These are phyloP conservation scores for Dipodomys ordii DNA, from an alignment of 2,113 vertebrate genomes.

Conservation along the genomic window DNA sequence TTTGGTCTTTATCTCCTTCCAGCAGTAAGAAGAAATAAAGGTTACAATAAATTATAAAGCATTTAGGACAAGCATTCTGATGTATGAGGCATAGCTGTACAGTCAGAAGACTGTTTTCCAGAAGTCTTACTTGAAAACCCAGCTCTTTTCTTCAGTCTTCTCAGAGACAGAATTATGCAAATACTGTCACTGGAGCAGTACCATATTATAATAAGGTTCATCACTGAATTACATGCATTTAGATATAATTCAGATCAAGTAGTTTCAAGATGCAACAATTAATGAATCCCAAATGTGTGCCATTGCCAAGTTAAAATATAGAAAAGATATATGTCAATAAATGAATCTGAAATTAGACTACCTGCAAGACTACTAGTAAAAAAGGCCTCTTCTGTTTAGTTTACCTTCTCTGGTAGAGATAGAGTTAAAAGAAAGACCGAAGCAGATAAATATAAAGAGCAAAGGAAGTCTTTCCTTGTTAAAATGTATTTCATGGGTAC, in stretches of 20 bases:
- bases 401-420: constrained; percentile 16
- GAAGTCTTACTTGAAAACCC: constrained; percentile 60
- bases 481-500: constrained; percentile 37
- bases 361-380: background rate
- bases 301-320: background rate
- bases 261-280: constrained; percentile 42
- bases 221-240: constrained; percentile 40
- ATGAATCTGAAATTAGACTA: background rate
- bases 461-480: constrained; percentile 50
- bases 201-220: constrained; percentile 49
- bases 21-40: constrained; percentile 53
- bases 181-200: constrained; percentile 49
- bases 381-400: background rate
- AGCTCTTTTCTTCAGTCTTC: constrained; percentile 56
- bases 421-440: constrained; percentile 54
- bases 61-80: constrained; percentile 45
- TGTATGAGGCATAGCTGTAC: constrained; percentile 1
- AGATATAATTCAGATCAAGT: constrained; percentile 45
- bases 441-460: background rate
- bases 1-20: constrained; percentile 66
- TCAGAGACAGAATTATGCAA: constrained; percentile 57
- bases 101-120: constrained; percentile 42
- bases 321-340: background rate
- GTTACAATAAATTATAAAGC: constrained; percentile 60
- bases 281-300: constrained; percentile 43